Conservation (phyloP, 2,888 invertebrate genomes). For the Microplitis deprimator region DNA sequence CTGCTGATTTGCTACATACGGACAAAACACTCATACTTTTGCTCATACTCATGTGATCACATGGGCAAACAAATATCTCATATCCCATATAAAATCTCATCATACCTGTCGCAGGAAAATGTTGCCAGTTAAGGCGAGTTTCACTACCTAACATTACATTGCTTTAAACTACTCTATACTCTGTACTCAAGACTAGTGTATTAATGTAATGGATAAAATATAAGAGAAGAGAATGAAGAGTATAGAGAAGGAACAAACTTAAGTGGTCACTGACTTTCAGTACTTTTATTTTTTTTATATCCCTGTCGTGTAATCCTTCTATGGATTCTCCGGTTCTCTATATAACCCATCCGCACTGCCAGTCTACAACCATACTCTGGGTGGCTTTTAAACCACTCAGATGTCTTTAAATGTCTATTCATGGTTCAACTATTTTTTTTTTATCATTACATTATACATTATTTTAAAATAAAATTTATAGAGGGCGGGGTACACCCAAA, state of each 20-base stretch:
- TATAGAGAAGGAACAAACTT: slow-evolving; percentile 25
- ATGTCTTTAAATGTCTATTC: slow-evolving; percentile 31
- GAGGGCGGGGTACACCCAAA: too few species aligned
- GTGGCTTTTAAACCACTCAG: slow-evolving; percentile 32
- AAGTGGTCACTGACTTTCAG: slow-evolving; percentile 36
- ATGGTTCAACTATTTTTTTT: slow-evolving; percentile 26
- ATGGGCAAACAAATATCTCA: slow-evolving; percentile 19
- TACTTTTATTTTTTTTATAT: slow-evolving; percentile 7
- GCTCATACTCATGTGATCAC: background rate
- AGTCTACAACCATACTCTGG: background rate
- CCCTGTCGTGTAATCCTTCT: slow-evolving; percentile 31
- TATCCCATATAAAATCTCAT: slow-evolving; percentile 29
- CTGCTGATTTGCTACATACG: background rate
- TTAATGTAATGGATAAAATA: background rate
- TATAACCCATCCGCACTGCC: background rate
- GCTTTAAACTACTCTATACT: background rate
- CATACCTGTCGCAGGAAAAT: slow-evolving; percentile 43
- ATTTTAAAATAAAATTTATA: background rate
- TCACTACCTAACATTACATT: background rate
- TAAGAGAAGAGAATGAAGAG: slow-evolving; percentile 19
- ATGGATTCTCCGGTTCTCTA: slow-evolving; percentile 23
- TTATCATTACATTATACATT: background rate
- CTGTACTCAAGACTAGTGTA: background rate
- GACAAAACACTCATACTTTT: background rate
- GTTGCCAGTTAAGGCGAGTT: slow-evolving; percentile 37